Conservation (phyloP, 1,140 invertebrate genomes). For the Druon quercuslanigerum region DNA sequence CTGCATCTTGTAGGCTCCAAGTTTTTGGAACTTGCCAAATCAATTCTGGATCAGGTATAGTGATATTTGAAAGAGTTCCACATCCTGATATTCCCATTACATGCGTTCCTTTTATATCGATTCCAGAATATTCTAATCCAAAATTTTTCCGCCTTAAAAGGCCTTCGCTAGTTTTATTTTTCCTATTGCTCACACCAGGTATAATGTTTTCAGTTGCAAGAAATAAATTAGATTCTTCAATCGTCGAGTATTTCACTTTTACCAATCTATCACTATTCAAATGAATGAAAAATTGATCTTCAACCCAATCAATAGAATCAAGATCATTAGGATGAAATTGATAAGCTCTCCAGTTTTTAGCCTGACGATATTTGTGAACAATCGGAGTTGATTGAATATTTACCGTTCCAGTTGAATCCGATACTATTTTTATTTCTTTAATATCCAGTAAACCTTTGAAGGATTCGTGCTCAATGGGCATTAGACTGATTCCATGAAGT, state of each 20-base stretch:
- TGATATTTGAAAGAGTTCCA: conserved; percentile 88
- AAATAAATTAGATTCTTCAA: conserved; percentile 86
- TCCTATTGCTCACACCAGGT: conserved; percentile 63
- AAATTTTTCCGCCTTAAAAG: conserved; percentile 78
- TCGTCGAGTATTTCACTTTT: conserved; percentile 78
- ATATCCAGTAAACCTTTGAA: conserved; percentile 78
- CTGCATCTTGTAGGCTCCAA: too few species aligned
- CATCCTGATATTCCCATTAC: conserved; percentile 85
- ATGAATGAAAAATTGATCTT: conserved; percentile 72
- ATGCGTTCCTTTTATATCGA: conserved; percentile 71
- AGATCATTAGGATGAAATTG: conserved; percentile 86
- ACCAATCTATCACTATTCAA: conserved; percentile 18
- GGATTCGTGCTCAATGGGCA: conserved; percentile 81
- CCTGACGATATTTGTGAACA: not conserved
- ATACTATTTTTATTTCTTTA: conserved; percentile 79
- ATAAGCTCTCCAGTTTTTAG: conserved; percentile 82
- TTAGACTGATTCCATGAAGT: conserved; percentile 86
- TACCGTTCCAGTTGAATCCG: not conserved
- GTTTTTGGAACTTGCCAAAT: conserved; percentile 81
- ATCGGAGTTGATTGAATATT: too few species aligned
- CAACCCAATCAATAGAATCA: conserved; percentile 87
- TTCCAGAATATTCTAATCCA: conserved; percentile 84
- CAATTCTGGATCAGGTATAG: conserved; percentile 86
- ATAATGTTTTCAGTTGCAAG: conserved; percentile 85
- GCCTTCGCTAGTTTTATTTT: conserved; percentile 75